phyloP scores from a whole-genome alignment of 2,113 vertebrate genomes.

The Jacana jacana region DNA sequence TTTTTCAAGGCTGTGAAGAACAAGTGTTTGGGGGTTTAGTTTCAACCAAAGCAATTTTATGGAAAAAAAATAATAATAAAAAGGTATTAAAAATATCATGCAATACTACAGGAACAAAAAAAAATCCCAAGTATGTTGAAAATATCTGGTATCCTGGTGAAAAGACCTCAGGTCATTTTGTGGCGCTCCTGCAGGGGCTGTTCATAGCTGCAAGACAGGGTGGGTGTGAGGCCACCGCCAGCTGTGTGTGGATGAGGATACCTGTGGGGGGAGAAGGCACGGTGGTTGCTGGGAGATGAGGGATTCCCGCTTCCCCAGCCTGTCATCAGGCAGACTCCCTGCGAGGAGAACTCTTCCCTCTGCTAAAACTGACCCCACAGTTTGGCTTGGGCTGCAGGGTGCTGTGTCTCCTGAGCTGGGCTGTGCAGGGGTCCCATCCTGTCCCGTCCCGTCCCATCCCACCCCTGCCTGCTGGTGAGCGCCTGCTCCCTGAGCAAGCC shows the following conservation, averaged over 20 bases:
- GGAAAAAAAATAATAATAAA: not conserved
- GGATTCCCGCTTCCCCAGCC: not conserved
- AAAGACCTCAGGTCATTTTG: not conserved
- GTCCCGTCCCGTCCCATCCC: not conserved
- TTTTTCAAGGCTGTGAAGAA: not conserved
- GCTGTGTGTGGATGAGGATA: not conserved
- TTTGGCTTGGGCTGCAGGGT: not conserved
- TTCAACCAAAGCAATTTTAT: not conserved
- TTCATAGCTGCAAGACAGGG: fast-evolving
- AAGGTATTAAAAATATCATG: not conserved
- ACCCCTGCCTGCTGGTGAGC: not conserved
- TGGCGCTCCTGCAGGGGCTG: not conserved
- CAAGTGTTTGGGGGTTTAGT: not conserved
- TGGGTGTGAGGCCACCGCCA: not conserved
- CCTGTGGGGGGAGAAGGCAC: not conserved
- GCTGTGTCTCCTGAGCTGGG: not conserved
- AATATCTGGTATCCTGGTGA: not conserved
- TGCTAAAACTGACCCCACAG: not conserved
- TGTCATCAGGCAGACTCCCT: not conserved
- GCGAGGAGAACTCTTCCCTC: not conserved
- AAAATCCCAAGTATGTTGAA: not conserved
- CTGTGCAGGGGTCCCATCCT: too few relatives aligned
- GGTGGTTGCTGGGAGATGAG: not conserved
- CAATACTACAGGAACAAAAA: not conserved
- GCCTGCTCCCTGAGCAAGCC: not conserved